phyloP scores from a whole-genome alignment of 37 sponge, comb jelly and placozoan genomes.

The Cliona cf. orientalis region DNA sequence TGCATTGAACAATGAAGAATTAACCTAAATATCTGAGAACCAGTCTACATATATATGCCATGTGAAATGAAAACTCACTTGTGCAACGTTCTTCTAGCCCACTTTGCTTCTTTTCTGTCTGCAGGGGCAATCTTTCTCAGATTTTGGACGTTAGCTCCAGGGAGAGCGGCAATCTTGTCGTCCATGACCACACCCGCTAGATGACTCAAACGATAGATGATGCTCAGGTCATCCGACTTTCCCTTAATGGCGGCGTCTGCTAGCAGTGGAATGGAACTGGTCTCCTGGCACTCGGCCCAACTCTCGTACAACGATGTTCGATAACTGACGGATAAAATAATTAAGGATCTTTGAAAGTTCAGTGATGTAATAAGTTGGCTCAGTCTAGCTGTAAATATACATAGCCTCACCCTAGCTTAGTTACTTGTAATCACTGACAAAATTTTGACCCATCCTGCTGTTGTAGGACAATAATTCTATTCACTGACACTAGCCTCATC shows the following conservation, averaged over 20 bases:
- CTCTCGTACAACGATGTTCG: slow-evolving; percentile 40
- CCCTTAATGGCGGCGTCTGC: background rate
- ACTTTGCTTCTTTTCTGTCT: slow-evolving; percentile 46
- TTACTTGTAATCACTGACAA: too few species aligned
- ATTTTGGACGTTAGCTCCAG: slow-evolving; percentile 18
- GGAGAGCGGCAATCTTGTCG: background rate
- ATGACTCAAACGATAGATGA: slow-evolving; percentile 34
- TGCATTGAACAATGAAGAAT: too few species aligned
- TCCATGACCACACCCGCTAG: slow-evolving; percentile 53
- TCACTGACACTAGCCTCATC: too few species aligned
- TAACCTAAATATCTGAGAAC: too few species aligned
- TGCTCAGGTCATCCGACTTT: slow-evolving; percentile 19
- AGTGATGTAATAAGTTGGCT: too few species aligned
- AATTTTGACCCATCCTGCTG: too few species aligned
- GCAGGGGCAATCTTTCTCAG: slow-evolving; percentile 17
- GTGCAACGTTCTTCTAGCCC: slow-evolving; percentile 52
- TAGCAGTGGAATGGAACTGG: background rate
- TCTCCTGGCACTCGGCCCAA: slow-evolving; percentile 27
- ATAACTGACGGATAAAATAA: slow-evolving; percentile 42
- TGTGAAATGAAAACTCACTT: slow-evolving; percentile 36
- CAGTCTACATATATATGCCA: too few species aligned
- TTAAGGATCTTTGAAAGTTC: too few species aligned
- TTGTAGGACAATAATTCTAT: too few species aligned
- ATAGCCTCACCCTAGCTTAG: too few species aligned
- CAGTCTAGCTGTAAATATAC: too few species aligned